Conservation (phyloP, 64 coral and sea anemone genomes). For the Hydrozoanthus tunicans region DNA sequence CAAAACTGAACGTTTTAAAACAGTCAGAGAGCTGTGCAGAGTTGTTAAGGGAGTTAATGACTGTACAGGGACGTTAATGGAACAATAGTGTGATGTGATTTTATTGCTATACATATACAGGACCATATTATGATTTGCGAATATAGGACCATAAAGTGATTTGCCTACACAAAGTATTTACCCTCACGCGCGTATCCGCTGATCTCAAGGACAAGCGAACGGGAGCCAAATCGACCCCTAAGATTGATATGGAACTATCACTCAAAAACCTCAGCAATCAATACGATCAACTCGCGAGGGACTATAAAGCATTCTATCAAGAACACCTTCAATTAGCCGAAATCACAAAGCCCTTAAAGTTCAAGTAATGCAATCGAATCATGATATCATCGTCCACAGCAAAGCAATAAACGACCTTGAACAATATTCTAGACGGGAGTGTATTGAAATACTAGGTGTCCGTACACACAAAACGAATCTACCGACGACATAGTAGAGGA, state of each 20-base stretch:
- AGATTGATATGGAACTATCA: not conserved
- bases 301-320: slow-evolving; percentile 12
- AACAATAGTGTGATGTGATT: too few species aligned
- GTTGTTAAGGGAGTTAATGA: too few species aligned
- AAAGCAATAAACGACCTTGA: slow-evolving; percentile 37
- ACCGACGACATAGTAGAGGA: slow-evolving; percentile 51
- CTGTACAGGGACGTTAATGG: too few species aligned
- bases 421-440: slow-evolving; percentile 31
- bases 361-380: slow-evolving; percentile 25
- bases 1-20: too few species aligned
- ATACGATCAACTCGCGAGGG: not conserved
- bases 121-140: too few species aligned
- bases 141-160: too few species aligned
- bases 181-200: too few species aligned
- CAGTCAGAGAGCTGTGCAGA: too few species aligned
- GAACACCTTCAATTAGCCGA: not conserved
- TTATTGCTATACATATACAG: too few species aligned
- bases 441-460: slow-evolving; percentile 29
- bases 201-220: too few species aligned
- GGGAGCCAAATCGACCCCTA: not conserved
- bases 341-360: slow-evolving; percentile 23
- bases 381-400: slow-evolving; percentile 11
- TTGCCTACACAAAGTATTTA: too few species aligned
- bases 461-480: slow-evolving; percentile 33
- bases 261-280: not conserved